A percentile compares a stretch with the other conserved stretches of the same genome.
phyloP scores from a whole-genome alignment of 2,888 invertebrate species.

The Scaptomyza parva region DNA sequence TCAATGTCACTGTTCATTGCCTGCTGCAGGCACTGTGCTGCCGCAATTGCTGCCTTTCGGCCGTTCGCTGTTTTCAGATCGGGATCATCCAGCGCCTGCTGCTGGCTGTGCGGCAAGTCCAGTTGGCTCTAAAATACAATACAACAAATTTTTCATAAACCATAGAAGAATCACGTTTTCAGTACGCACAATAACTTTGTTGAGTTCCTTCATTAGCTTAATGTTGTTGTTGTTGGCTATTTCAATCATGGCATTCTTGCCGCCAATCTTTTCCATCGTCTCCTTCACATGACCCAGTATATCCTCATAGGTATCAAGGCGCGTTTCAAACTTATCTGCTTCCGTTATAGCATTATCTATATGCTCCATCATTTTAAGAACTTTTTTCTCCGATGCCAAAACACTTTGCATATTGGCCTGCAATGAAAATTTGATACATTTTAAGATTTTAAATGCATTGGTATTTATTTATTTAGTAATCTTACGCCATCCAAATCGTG shows the following conservation, averaged over 20 bases:
- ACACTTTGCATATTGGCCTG: slow-evolving; percentile 95
- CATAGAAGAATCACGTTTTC: neutral
- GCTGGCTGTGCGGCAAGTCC: slow-evolving; percentile 89
- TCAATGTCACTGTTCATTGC: slow-evolving; percentile 90
- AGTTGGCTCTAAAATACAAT: slow-evolving; percentile 87
- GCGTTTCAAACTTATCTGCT: slow-evolving; percentile 90
- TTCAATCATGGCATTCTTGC: slow-evolving; percentile 94
- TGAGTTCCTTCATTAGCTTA: slow-evolving; percentile 91
- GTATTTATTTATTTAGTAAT: neutral
- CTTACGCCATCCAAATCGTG: slow-evolving; percentile 93
- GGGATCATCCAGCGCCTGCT: slow-evolving; percentile 89
- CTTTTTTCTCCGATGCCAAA: slow-evolving; percentile 94
- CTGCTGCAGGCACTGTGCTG: slow-evolving; percentile 90
- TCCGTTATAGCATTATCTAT: slow-evolving; percentile 91
- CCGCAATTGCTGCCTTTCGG: slow-evolving; percentile 88
- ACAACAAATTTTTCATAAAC: neutral
- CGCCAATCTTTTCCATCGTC: slow-evolving; percentile 95
- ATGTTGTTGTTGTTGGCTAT: slow-evolving; percentile 94
- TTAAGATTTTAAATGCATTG: neutral
- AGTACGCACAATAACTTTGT: slow-evolving; percentile 90
- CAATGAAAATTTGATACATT: neutral
- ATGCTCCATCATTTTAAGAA: slow-evolving; percentile 91
- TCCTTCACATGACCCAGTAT: slow-evolving; percentile 93
- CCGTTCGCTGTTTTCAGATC: slow-evolving; percentile 89
- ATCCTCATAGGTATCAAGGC: slow-evolving; percentile 92